Conservation (phyloP, 2,797 vertebrate genomes). For the Triplophysa yarkandensis region DNA sequence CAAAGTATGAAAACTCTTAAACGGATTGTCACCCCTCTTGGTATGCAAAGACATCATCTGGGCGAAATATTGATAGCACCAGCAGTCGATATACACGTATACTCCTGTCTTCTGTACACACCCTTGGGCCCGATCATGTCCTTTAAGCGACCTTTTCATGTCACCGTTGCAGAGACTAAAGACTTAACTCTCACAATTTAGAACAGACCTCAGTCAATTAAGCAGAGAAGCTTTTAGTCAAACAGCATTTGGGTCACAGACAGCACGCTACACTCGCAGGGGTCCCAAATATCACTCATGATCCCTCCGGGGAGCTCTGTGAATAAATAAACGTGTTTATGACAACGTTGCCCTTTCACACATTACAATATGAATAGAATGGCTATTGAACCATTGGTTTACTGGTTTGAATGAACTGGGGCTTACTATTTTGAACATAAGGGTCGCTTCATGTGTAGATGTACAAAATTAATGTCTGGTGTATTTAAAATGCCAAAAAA, state of each 20-base stretch:
- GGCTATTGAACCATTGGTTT: conserved; percentile 13
- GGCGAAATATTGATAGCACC: conserved; percentile 11
- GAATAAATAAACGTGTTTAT: conserved; percentile 17
- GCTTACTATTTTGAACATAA: background rate
- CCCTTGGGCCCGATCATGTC: conserved; percentile 39
- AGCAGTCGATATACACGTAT: conserved; percentile 53
- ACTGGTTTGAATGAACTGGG: background rate
- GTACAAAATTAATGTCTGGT: no score
- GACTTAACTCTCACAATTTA: conserved; percentile 73
- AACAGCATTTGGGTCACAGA: conserved; percentile 50
- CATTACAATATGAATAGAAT: conserved; percentile 4
- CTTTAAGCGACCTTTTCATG: conserved; percentile 34
- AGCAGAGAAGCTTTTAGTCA: conserved; percentile 60
- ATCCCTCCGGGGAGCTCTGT: background rate
- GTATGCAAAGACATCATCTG: conserved; percentile 30
- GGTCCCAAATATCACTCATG: conserved; percentile 16
- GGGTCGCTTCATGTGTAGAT: background rate
- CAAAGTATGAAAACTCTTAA: background rate
- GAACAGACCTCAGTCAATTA: conserved; percentile 75
- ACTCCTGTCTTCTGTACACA: conserved; percentile 55
- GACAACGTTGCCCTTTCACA: background rate
- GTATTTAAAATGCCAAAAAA: background rate
- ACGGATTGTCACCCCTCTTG: background rate
- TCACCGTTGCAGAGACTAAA: conserved; percentile 63
- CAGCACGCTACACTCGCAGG: conserved; percentile 5